phyloP scores from a whole-genome alignment of 2,888 invertebrate genomes.

The Calliopum simillimum region DNA sequence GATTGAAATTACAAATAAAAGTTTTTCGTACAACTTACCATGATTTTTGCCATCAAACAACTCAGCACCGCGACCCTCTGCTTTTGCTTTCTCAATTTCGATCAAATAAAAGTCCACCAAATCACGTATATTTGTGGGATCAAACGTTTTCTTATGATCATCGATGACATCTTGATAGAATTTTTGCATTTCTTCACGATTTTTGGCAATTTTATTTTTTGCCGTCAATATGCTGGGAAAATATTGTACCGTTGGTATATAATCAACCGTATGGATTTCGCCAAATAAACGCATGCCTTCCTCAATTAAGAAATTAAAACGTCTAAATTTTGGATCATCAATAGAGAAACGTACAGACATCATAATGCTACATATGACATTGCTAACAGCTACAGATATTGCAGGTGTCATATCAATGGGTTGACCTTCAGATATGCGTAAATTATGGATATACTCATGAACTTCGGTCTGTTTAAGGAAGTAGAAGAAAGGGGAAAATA shows the following conservation, averaged over 20 bases:
- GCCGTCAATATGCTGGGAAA: slow-evolving; percentile 74
- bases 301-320: slow-evolving; percentile 88
- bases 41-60: slow-evolving; percentile 89
- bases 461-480: slow-evolving; percentile 77
- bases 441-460: slow-evolving; percentile 75
- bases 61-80: slow-evolving; percentile 78
- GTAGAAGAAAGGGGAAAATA: neutral
- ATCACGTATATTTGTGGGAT: slow-evolving; percentile 81
- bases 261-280: slow-evolving; percentile 84
- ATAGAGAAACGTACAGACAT: slow-evolving; percentile 89
- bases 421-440: slow-evolving; percentile 74
- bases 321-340: slow-evolving; percentile 80
- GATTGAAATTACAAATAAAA: no score
- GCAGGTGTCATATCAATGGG: slow-evolving; percentile 81
- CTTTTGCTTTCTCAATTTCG: slow-evolving; percentile 85
- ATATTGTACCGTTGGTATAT: slow-evolving; percentile 81
- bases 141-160: slow-evolving; percentile 81
- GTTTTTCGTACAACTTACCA: no score
- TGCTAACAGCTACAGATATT: slow-evolving; percentile 85
- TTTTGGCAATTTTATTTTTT: slow-evolving; percentile 74
- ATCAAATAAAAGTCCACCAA: slow-evolving; percentile 87
- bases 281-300: slow-evolving; percentile 92
- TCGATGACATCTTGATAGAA: slow-evolving; percentile 88
- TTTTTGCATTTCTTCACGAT: slow-evolving; percentile 85
- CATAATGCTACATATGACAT: slow-evolving; percentile 90